These are phyloP conservation scores for Lordiphosa mommai DNA, from an alignment of 1,140 invertebrate species.

Conservation along the genomic window DNA sequence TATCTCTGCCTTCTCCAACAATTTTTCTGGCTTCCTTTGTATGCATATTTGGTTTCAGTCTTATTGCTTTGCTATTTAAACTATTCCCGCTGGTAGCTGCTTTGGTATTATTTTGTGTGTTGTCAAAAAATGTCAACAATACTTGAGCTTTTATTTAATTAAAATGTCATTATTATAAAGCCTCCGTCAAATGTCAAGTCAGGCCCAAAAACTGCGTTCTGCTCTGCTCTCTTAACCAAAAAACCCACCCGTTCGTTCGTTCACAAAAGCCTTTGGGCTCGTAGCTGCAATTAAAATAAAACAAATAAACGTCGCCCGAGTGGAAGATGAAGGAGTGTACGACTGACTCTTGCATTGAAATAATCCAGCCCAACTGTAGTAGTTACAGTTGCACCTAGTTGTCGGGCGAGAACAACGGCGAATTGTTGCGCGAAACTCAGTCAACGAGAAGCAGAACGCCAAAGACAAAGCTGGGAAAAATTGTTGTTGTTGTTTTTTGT, in stretches of 20 bases:
- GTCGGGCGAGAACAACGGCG: too few species aligned
- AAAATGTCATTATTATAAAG: constrained; percentile 44
- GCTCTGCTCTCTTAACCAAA: neutral
- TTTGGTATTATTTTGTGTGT: too few species aligned
- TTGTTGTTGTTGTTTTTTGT: neutral
- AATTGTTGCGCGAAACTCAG: too few species aligned
- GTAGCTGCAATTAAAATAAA: constrained; percentile 46
- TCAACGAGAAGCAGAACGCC: neutral
- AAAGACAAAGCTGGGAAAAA: neutral
- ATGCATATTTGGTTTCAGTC: too few species aligned
- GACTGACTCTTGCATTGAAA: too few species aligned
- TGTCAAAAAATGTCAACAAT: constrained; percentile 1
- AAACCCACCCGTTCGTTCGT: neutral
- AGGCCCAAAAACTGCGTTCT: constrained; percentile 4
- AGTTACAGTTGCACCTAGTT: constrained; percentile 9
- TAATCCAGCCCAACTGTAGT: too few species aligned
- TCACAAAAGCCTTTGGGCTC: neutral
- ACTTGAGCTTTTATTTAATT: constrained; percentile 40
- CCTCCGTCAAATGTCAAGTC: neutral
- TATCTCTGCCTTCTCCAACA: too few species aligned
- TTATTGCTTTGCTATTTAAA: too few species aligned
- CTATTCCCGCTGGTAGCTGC: too few species aligned
- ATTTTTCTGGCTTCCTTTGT: too few species aligned
- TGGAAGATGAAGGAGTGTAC: constrained; percentile 1
- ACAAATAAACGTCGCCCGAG: constrained; percentile 36